Conservation (phyloP, 2,797 vertebrate genomes). For the Lophotriccus pileatus region DNA sequence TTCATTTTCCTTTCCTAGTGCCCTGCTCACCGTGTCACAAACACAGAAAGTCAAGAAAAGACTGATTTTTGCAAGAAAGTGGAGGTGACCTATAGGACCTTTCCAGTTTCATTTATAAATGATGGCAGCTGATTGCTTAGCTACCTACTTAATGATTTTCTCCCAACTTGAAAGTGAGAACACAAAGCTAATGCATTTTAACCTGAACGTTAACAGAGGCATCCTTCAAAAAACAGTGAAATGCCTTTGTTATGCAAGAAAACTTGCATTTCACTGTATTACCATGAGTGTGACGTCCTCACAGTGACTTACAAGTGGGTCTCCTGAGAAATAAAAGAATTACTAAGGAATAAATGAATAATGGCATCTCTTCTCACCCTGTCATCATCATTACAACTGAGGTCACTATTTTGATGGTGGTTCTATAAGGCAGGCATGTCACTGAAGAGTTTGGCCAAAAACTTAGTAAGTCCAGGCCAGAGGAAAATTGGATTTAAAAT, state of each 20-base stretch:
- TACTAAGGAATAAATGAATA: not conserved
- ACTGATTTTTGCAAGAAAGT: not conserved
- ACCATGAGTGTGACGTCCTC: not conserved
- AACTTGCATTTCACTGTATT: not conserved
- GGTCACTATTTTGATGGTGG: fast-evolving
- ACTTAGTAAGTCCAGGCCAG: fast-evolving
- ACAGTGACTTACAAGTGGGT: not conserved
- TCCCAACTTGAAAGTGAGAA: not conserved
- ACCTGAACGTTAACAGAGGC: not conserved
- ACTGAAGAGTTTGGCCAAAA: not conserved
- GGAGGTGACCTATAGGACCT: fast-evolving
- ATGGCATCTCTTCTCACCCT: not conserved
- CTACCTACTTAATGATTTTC: not conserved
- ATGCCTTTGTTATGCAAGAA: not conserved
- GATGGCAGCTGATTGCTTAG: not conserved
- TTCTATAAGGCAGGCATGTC: fast-evolving
- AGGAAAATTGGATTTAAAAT: not conserved
- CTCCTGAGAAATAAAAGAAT: not conserved
- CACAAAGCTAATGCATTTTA: not conserved
- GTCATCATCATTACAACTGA: no score
- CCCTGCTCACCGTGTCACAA: not conserved
- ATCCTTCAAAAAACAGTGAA: not conserved
- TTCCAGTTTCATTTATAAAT: not conserved
- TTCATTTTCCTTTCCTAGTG: not conserved
- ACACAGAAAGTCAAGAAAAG: not conserved